These are phyloP conservation scores for Montipora cactus DNA, from an alignment of 64 coral and sea anemone genomes.

Conservation along the genomic window DNA sequence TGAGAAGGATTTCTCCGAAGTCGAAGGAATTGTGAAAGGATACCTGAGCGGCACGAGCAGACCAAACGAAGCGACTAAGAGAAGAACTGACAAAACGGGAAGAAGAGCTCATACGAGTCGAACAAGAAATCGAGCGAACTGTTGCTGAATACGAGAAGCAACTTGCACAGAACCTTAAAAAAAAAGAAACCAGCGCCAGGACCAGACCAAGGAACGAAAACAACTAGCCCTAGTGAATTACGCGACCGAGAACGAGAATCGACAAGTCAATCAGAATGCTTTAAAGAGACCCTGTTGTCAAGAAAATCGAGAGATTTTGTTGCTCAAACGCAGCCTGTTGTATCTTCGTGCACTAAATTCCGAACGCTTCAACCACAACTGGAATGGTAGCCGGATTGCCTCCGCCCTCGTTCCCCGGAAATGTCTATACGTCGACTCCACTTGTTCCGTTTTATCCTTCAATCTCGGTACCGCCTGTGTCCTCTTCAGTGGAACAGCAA, in stretches of 20 bases:
- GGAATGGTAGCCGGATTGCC: no score
- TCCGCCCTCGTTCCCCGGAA: no score
- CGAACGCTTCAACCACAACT: no score
- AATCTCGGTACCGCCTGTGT: no score
- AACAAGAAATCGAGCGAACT: not conserved
- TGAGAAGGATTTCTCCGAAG: slow-evolving; percentile 16
- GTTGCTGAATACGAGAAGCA: slow-evolving; percentile 13
- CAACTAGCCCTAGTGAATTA: not conserved
- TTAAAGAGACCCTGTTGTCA: no score
- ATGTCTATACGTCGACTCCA: slow-evolving; percentile 5
- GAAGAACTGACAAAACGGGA: slow-evolving; percentile 3
- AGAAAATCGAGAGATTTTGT: no score
- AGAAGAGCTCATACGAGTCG: slow-evolving; percentile 11
- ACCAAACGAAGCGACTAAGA: slow-evolving; percentile 1
- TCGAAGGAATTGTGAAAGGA: slow-evolving; percentile 34
- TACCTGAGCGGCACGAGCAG: not conserved
- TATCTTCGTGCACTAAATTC: no score
- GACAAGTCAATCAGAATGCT: no score
- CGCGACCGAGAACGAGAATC: no score
- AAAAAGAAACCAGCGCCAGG: not conserved
- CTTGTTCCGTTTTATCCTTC: not conserved
- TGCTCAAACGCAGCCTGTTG: no score
- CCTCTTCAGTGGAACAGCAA: not conserved
- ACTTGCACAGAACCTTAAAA: not conserved
- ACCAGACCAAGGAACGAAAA: slow-evolving; percentile 4